Evolutionary conservation across 2,797 vertebrate genomes (phyloP).

Genomic region (Betta splendens): DNA sequence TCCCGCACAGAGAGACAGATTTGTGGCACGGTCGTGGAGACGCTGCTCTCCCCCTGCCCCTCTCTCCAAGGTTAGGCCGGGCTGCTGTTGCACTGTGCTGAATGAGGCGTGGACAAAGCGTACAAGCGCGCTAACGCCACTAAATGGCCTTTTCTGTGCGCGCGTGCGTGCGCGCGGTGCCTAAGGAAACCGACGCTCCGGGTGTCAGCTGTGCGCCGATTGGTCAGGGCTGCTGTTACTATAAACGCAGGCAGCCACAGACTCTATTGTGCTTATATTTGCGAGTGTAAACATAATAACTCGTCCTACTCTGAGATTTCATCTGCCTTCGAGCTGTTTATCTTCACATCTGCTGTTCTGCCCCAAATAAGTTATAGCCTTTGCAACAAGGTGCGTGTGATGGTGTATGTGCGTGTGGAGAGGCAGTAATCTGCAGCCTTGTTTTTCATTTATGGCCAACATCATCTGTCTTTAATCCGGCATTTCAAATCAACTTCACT

Average conservation of each 20-base stretch:
- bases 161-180: neutral
- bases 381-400: constrained; percentile 18
- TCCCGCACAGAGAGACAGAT: constrained; percentile 41
- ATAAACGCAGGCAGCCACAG: constrained; percentile 10
- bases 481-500: constrained; percentile 45
- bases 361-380: constrained; percentile 2
- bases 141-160: neutral
- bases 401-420: constrained; percentile 2
- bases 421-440: constrained; percentile 7
- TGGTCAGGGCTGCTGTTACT: constrained; percentile 25
- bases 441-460: constrained; percentile 45
- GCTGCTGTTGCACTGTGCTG: constrained; percentile 38
- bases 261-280: neutral
- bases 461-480: constrained; percentile 45
- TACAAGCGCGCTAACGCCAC: constrained; percentile 2
- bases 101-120: constrained; percentile 52
- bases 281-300: constrained; percentile 24
- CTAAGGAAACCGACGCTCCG: constrained; percentile 22
- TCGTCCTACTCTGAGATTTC: constrained; percentile 38
- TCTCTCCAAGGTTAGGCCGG: constrained; percentile 39
- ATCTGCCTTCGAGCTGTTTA: constrained; percentile 30
- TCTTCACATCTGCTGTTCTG: constrained; percentile 24
- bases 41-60: neutral
- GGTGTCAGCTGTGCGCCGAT: constrained; percentile 29
- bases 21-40: constrained; percentile 43